Percentiles rank a stretch among this genome's conserved stretches.
Conservation (phyloP, 2,797 vertebrate genomes). For the Rhinichthys osculus region DNA sequence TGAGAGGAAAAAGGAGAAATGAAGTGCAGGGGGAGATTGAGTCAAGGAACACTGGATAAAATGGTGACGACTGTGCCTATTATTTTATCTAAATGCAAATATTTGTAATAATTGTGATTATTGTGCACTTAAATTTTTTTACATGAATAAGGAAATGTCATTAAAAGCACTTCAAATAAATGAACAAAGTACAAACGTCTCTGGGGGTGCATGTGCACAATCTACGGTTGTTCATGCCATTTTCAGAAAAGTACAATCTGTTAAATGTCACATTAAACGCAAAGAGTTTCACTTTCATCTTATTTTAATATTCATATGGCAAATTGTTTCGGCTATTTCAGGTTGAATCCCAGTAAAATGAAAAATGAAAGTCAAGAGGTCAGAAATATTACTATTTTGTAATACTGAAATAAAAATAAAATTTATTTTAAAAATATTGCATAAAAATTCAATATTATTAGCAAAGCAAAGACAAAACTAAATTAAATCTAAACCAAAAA, state of each 20-base stretch:
- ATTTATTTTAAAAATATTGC: not conserved
- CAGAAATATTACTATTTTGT: not conserved
- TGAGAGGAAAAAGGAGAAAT: not conserved
- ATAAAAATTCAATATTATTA: too few relatives aligned
- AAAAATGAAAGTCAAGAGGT: not conserved
- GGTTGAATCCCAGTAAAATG: not conserved
- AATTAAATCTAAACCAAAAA: too few relatives aligned
- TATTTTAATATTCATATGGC: not conserved
- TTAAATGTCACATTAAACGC: not conserved
- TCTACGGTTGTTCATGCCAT: not conserved
- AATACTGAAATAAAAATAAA: not conserved
- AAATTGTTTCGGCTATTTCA: not conserved
- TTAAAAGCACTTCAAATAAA: conserved; percentile 3
- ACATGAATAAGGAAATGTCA: not conserved
- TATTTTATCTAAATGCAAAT: not conserved
- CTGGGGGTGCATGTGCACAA: not conserved
- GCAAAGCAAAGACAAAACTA: not conserved
- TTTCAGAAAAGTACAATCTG: not conserved
- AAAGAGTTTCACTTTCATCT: not conserved
- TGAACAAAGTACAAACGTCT: not conserved
- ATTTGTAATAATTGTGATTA: not conserved
- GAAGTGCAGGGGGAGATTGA: not conserved
- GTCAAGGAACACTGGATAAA: conserved; percentile 19
- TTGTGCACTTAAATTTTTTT: not conserved
- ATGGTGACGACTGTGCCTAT: not conserved